Conservation (phyloP, 2,888 invertebrate genomes). For the Linyphia triangularis region DNA sequence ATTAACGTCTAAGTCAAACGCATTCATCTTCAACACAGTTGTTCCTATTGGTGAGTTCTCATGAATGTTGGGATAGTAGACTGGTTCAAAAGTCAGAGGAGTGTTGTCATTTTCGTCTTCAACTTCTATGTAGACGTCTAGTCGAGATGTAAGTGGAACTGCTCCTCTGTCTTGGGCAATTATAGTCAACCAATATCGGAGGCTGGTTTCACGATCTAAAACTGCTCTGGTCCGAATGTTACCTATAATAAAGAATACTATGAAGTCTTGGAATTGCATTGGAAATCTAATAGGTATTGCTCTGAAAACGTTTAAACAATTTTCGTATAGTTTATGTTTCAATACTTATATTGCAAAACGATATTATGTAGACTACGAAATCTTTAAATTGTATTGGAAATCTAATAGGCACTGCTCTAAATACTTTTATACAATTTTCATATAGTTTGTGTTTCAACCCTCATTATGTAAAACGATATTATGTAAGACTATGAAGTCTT, state of each 20-base stretch:
- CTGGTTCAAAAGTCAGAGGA: conserved; percentile 92
- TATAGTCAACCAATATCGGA: conserved; percentile 95
- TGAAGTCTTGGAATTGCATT: too few relatives aligned
- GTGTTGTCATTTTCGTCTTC: conserved; percentile 96
- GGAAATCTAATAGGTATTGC: too few relatives aligned
- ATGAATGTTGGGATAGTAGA: conserved; percentile 89
- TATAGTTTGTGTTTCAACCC: too few relatives aligned
- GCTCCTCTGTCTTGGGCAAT: conserved; percentile 95
- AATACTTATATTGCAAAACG: too few relatives aligned
- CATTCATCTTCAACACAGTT: conserved; percentile 87
- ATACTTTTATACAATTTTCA: too few relatives aligned
- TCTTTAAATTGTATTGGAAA: too few relatives aligned
- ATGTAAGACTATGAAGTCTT: too few relatives aligned
- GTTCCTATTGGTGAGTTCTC: conserved; percentile 89
- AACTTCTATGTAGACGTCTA: conserved; percentile 91
- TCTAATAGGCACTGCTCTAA: too few relatives aligned
- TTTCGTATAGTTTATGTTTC: too few relatives aligned
- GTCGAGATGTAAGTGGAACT: conserved; percentile 89
- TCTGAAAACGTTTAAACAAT: too few relatives aligned
- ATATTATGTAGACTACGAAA: too few relatives aligned
- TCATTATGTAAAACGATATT: too few relatives aligned
- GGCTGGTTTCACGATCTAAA: conserved; percentile 92
- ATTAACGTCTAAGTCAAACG: conserved; percentile 87
- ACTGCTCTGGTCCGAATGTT: conserved; percentile 90
- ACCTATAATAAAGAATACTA: conserved; percentile 55